phyloP scores from a whole-genome alignment of 2,888 invertebrate genomes.

The Acronicta alni region DNA sequence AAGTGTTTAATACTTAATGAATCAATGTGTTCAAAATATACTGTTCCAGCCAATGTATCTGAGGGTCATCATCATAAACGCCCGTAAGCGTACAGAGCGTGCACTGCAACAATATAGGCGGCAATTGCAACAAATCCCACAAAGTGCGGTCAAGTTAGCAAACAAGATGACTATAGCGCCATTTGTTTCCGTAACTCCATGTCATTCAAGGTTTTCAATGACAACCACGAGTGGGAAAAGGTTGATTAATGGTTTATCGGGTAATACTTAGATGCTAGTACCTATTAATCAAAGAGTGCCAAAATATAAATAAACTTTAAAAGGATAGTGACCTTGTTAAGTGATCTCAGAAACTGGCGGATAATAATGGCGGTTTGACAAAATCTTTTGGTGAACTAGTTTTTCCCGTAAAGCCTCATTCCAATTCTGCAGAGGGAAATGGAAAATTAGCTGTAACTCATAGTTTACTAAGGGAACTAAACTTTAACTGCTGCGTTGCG shows the following conservation, averaged over 20 bases:
- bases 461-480: constrained; percentile 2
- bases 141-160: neutral
- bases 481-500: constrained; percentile 3
- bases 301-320: constrained; percentile 15
- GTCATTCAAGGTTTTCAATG: no score
- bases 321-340: constrained; percentile 15
- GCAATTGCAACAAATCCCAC: neutral
- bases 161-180: neutral
- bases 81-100: no score
- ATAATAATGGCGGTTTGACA: constrained; percentile 15
- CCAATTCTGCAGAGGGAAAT: constrained; percentile 49
- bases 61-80: no score
- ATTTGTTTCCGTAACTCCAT: no score
- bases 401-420: constrained; percentile 38
- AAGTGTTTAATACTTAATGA: constrained; percentile 27
- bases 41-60: constrained; percentile 17
- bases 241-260: neutral
- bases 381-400: constrained; percentile 19
- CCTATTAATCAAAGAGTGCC: constrained; percentile 25
- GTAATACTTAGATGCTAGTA: neutral
- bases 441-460: constrained; percentile 47
- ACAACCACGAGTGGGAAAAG: no score
- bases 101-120: no score
- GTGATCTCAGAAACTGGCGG: constrained; percentile 39
- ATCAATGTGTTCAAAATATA: constrained; percentile 21